These are phyloP conservation scores for Thamnophis sirtalis DNA, from an alignment of 2,113 vertebrate genomes.

Conservation along the genomic window DNA sequence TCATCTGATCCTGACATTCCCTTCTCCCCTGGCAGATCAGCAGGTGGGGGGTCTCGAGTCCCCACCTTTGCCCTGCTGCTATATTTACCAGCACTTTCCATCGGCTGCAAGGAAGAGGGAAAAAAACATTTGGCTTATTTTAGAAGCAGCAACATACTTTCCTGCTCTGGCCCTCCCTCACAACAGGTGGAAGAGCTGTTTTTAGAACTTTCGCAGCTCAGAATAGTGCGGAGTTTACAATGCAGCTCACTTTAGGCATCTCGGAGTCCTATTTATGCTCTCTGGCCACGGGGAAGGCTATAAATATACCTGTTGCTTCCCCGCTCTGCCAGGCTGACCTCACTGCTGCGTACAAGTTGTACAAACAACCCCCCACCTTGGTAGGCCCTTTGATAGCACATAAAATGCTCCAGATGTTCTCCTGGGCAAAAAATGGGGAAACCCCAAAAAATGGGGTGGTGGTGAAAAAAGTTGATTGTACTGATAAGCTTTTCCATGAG, in stretches of 20 bases:
- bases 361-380: neutral
- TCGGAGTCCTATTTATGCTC: neutral
- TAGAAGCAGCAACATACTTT: slow-evolving; percentile 63
- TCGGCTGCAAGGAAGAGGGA: slow-evolving; percentile 48
- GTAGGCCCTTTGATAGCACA: neutral
- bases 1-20: neutral
- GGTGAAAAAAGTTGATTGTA: neutral
- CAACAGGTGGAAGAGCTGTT: slow-evolving; percentile 61
- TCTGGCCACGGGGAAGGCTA: neutral
- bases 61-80: slow-evolving; percentile 10
- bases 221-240: slow-evolving; percentile 49
- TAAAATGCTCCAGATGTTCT: no score
- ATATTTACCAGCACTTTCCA: slow-evolving; percentile 72
- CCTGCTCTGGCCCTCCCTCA: slow-evolving; percentile 23
- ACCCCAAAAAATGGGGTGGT: no score
- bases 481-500: neutral
- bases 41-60: neutral
- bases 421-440: neutral
- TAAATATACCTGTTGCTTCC: neutral
- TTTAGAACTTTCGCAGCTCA: slow-evolving; percentile 56
- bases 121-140: slow-evolving; percentile 67
- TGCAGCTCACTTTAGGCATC: slow-evolving; percentile 34
- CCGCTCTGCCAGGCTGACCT: neutral
- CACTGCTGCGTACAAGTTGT: neutral
- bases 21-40: neutral